Conservation (phyloP, 2,888 invertebrate genomes). For the Conops quadrifasciatus region DNA sequence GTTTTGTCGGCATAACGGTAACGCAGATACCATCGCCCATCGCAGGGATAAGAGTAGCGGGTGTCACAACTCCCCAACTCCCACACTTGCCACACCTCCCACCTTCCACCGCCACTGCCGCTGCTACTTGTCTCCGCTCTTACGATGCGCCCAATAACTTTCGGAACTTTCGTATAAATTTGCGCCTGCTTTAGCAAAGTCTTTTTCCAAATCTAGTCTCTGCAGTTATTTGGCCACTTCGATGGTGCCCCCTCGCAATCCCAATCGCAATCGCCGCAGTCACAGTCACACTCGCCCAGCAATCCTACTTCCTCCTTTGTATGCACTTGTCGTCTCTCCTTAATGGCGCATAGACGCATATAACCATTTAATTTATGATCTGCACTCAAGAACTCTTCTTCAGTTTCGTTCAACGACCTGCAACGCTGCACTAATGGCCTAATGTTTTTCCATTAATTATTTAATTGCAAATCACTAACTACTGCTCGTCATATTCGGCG, state of each 20-base stretch:
- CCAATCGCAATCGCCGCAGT: background rate
- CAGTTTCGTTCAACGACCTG: no score
- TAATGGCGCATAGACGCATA: background rate
- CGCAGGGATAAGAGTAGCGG: background rate
- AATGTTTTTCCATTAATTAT: no score
- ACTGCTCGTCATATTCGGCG: no score
- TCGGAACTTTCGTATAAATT: no score
- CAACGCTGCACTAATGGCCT: no score
- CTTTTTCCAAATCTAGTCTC: background rate
- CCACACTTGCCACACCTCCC: background rate
- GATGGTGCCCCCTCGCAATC: background rate
- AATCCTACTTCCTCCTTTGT: background rate
- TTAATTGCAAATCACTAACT: no score
- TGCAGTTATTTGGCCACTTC: background rate
- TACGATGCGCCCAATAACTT: no score
- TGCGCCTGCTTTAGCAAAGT: no score
- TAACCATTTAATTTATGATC: background rate
- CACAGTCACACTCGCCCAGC: background rate
- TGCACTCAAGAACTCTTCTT: constrained; percentile 4
- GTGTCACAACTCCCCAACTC: background rate
- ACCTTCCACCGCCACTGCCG: no score
- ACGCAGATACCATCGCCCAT: background rate
- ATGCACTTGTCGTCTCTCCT: background rate
- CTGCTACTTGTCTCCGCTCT: no score
- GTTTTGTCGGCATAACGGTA: no score